Conservation (phyloP, 1,140 invertebrate species). For the Halictus rubicundus region DNA sequence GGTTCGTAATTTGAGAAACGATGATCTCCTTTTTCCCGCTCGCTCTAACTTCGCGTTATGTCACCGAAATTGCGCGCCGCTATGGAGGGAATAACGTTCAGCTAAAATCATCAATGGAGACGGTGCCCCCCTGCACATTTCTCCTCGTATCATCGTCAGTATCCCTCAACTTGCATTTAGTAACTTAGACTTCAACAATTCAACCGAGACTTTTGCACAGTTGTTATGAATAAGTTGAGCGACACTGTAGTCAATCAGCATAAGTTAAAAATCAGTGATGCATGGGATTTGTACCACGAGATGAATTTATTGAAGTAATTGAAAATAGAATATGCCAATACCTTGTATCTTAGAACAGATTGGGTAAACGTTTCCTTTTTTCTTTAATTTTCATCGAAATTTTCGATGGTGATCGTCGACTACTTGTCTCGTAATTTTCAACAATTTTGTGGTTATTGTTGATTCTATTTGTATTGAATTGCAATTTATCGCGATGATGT, state of each 20-base stretch:
- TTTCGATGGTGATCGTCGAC: not conserved
- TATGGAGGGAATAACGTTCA: too few relatives aligned
- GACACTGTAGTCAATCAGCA: not conserved
- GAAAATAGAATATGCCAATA: not conserved
- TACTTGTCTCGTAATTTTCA: not conserved
- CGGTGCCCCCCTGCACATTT: too few relatives aligned
- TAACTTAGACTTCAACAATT: too few relatives aligned
- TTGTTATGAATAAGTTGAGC: too few relatives aligned
- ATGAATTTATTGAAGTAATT: not conserved
- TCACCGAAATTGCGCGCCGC: too few relatives aligned
- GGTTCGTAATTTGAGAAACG: too few relatives aligned
- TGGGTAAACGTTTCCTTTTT: not conserved
- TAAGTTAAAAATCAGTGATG: not conserved
- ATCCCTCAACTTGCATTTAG: not conserved
- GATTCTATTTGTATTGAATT: not conserved
- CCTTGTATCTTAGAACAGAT: not conserved
- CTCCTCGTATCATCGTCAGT: not conserved
- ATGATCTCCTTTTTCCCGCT: too few relatives aligned
- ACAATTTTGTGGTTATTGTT: slow-evolving; percentile 20
- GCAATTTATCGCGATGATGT: slow-evolving; percentile 23
- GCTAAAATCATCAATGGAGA: not conserved
- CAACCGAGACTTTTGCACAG: too few relatives aligned
- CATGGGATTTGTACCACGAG: not conserved
- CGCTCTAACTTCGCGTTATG: too few relatives aligned
- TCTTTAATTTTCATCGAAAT: not conserved